Evolutionary conservation across 1,140 invertebrate genomes (phyloP), one percentile per base, ranked within the genome.

Genomic region (Geopemphigus sp.): DNA sequence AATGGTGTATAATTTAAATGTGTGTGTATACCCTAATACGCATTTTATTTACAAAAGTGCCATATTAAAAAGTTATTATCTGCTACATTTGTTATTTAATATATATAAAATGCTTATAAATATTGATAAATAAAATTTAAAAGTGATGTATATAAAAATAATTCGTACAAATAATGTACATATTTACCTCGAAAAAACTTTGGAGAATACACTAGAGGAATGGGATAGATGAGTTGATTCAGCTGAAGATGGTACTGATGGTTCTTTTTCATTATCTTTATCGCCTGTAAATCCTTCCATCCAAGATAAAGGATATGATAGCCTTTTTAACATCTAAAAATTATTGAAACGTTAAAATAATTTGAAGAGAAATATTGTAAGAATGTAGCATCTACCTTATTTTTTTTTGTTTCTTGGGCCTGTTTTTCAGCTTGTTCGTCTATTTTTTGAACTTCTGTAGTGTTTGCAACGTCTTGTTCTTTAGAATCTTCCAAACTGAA

Each of bases 241-340:
- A 86, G 82, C 68, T 83, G 82, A 85, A 82, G 84, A 87, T 86
- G 82, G 87, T 85, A 82, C 84, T 81, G 83, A 86, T 19, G n/a
- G 22, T 85, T 82, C 84, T 84, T 81, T 88, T 84, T 81, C 90
- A 29, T 6, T 61, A 82, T 87, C 86, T 80, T 87, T 88, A 76
- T 88, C 87, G 70, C 87, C 86, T 32, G 86, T 86, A 72, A 86
- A 85, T 24, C 93, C 94, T 86, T 95, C 95, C 89, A 96, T 93
- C 94, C 94, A 95, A 3, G 94, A 92, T 63, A 96, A 85, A n/a
- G 95, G 95, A 86, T 96, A 95, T 0, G 94, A 95, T 54, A 96
- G 88, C 83, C 94, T 89, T 86, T 96, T 96, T 80, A 95, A 87
- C 92, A 95, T 94, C 93, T 94, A 83, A 66, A 82, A 53, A 59